A percentile compares a stretch with the other conserved stretches of the same genome.
Conservation (phyloP, 64 coral and sea anemone genomes). For the Hydrozoanthus tunicans region DNA sequence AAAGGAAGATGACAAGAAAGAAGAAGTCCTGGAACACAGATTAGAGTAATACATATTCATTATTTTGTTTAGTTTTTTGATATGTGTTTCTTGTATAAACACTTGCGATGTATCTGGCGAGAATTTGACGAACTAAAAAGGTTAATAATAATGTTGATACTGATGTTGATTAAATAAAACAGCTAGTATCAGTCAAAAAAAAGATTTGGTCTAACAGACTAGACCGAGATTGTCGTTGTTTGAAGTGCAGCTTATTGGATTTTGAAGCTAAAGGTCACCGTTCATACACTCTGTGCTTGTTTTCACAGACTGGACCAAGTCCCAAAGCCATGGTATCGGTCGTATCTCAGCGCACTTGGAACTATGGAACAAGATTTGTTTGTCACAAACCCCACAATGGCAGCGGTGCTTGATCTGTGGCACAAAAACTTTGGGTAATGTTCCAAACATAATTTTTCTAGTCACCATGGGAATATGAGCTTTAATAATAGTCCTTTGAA, state of each 20-base stretch:
- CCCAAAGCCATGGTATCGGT: constrained; percentile 97
- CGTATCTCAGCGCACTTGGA: constrained; percentile 77
- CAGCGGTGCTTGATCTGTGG: constrained; percentile 95
- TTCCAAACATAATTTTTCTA: not conserved
- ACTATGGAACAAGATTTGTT: constrained; percentile 97
- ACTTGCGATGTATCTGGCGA: too few relatives aligned
- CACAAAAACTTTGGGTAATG: constrained; percentile 90
- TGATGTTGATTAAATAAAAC: too few relatives aligned
- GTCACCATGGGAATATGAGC: too few relatives aligned
- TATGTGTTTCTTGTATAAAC: too few relatives aligned
- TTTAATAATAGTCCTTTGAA: too few relatives aligned
- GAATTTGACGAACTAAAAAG: too few relatives aligned
- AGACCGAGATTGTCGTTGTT: too few relatives aligned
- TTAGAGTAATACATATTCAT: constrained; percentile 67
- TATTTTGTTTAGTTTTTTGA: not conserved
- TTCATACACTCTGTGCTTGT: not conserved
- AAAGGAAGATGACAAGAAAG: constrained; percentile 97
- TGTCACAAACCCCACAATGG: constrained; percentile 98
- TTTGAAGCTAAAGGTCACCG: not conserved
- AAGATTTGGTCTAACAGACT: too few relatives aligned
- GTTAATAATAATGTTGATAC: too few relatives aligned
- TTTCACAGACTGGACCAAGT: constrained; percentile 88
- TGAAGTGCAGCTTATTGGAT: too few relatives aligned
- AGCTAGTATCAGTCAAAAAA: too few relatives aligned
- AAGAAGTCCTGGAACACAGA: constrained; percentile 88